Evolutionary conservation across 64 coral and sea anemone species (phyloP), one percentile per base, ranked within the genome.

Genomic region (Montipora capricornis): DNA sequence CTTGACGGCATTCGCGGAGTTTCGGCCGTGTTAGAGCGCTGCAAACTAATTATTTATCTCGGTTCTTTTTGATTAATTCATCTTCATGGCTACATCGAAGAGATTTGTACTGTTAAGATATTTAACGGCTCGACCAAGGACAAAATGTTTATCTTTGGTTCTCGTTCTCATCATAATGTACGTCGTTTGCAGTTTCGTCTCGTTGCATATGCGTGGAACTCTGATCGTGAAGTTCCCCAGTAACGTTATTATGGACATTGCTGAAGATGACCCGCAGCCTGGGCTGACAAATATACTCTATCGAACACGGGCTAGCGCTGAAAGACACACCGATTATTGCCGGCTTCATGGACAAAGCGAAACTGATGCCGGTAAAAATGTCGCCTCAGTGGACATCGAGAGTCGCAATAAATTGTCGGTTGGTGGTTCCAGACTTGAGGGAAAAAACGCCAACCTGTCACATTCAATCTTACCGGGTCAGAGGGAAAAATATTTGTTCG

Each of bases 401-500:
- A 10, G 22, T n/a, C 82, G 10, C 12, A 46, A 71, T 29, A 16
- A 13, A 73, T 45, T 46, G 82, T 69, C 20, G 15, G 44, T n/a
- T 11, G 11, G 60, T 59, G 16, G 20, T 10, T 11, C 13, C 19
- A 19, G 62, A 67, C 4, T 67, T 67, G 11, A 83, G 6, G 68
- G 2, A 22, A 44, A 14, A 24, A 59, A 71, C 67, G 22, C 8
- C 17, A 49, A 86, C 64, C 62, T 10, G 3, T 49, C 44, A 50
- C 6, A 69, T 45, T 12, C 3, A 20, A 20, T 2, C 10, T 6
- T 71, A 17, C 58, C 5, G 5, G 64, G 47, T 60, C 60, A 62
- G 2, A 86, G 44, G 81, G 87, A 73, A 89, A 99, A 96, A 92
- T 99, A 90, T 82, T 79, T 99, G 26, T 99, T 96, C 96, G 95